Percentiles rank a stretch among this genome's conserved stretches.
Evolutionary conservation across 2,888 invertebrate species (phyloP).

Genomic region (Ephialtes manifestator): DNA sequence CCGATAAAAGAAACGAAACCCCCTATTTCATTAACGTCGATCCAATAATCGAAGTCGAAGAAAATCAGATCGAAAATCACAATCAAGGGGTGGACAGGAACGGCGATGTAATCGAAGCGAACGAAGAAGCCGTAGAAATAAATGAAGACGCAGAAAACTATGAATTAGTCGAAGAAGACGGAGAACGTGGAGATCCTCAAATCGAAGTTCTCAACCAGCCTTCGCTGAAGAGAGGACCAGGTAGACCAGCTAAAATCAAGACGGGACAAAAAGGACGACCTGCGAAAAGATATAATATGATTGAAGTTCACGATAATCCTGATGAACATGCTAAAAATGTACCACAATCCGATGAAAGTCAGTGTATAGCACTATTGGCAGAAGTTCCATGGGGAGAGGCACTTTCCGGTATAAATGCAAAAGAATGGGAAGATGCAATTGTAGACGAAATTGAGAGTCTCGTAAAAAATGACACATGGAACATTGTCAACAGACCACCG

Average conservation of each 20-base stretch:
- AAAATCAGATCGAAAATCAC: background rate
- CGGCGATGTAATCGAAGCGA: background rate
- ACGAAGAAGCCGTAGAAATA: background rate
- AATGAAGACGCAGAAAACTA: background rate
- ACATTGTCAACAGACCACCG: too few species aligned
- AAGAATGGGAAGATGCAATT: constrained; percentile 64
- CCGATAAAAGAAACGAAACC: background rate
- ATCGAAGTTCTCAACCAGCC: too few species aligned
- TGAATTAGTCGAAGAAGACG: background rate
- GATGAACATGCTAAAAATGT: background rate
- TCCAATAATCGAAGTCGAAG: background rate
- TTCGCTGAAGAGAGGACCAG: too few species aligned
- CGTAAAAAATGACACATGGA: too few species aligned
- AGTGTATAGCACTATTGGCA: background rate
- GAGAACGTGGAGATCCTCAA: background rate
- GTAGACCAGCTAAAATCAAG: too few species aligned
- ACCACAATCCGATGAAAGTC: too few species aligned
- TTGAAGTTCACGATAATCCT: too few species aligned
- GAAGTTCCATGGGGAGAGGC: constrained; percentile 55
- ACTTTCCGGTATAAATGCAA: constrained; percentile 52
- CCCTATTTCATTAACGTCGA: background rate
- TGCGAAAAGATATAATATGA: too few species aligned
- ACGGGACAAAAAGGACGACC: too few species aligned
- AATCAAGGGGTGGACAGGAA: too few species aligned
- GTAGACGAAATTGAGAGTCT: too few species aligned